These are phyloP conservation scores for Maniola hyperantus DNA, from an alignment of 2,888 invertebrate genomes.

Conservation along the genomic window DNA sequence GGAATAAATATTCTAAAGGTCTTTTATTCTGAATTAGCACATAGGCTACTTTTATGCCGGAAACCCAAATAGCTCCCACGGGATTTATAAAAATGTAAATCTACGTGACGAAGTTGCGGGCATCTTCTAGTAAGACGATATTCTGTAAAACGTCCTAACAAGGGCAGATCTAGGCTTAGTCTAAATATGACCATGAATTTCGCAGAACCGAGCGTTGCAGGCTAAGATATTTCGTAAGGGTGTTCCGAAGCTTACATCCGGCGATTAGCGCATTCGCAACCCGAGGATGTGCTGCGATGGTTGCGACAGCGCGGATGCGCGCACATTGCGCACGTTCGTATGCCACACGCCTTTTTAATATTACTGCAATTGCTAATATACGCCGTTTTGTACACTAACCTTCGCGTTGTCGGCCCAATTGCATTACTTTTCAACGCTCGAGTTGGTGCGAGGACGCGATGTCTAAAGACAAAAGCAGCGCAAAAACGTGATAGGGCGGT, in stretches of 20 bases:
- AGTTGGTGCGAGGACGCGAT: slow-evolving; percentile 69
- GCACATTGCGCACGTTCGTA: slow-evolving; percentile 63
- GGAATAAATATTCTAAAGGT: too few species aligned
- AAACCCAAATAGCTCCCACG: too few species aligned
- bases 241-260: slow-evolving; percentile 75
- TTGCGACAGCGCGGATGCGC: slow-evolving; percentile 80
- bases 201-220: slow-evolving; percentile 28
- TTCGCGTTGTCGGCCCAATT: slow-evolving; percentile 73
- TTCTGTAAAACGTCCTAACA: neutral
- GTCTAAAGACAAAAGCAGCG: slow-evolving; percentile 17
- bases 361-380: slow-evolving; percentile 74
- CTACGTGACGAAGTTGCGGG: neutral
- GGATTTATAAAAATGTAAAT: too few species aligned
- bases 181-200: slow-evolving; percentile 35
- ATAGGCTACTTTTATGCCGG: too few species aligned
- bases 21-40: too few species aligned
- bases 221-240: slow-evolving; percentile 57
- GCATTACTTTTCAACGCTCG: slow-evolving; percentile 76
- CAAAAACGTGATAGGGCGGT: slow-evolving; percentile 5
- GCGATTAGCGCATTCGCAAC: slow-evolving; percentile 76
- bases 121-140: neutral
- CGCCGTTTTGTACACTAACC: slow-evolving; percentile 72
- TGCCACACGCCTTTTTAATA: slow-evolving; percentile 69
- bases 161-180: slow-evolving; percentile 5
- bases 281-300: slow-evolving; percentile 72